Conservation (phyloP, 2,888 invertebrate species). For the Hipparchia sbordonii region DNA sequence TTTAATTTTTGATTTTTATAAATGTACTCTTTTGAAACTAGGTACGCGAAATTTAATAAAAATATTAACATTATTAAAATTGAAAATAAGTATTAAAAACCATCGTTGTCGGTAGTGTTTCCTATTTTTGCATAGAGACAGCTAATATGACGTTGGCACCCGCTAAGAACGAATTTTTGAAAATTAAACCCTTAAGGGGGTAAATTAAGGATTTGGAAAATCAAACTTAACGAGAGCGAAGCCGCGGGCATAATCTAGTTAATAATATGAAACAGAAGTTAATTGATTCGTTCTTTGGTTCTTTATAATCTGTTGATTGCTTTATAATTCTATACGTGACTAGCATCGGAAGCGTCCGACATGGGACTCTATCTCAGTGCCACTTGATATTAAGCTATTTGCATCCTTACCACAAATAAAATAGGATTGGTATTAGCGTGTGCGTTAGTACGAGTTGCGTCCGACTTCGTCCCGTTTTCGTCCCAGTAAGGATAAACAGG, state of each 20-base stretch:
- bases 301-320: slow-evolving; percentile 61
- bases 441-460: slow-evolving; percentile 32
- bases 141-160: too few species aligned
- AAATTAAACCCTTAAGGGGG: too few species aligned
- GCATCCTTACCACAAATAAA: slow-evolving; percentile 42
- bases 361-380: slow-evolving; percentile 48
- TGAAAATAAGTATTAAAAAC: too few species aligned
- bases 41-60: too few species aligned
- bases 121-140: too few species aligned
- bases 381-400: slow-evolving; percentile 30
- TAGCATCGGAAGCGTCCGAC: slow-evolving; percentile 56
- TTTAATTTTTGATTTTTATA: not conserved
- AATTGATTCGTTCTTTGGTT: slow-evolving; percentile 45
- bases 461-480: slow-evolving; percentile 53
- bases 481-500: slow-evolving; percentile 71
- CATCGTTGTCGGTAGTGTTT: too few species aligned
- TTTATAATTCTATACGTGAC: slow-evolving; percentile 69
- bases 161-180: too few species aligned
- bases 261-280: slow-evolving; percentile 22
- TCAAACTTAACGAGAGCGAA: too few species aligned
- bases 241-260: too few species aligned
- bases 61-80: too few species aligned
- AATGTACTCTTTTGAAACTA: too few species aligned
- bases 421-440: slow-evolving; percentile 48
- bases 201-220: too few species aligned